These are phyloP conservation scores for Sphaerophoria rueppellii DNA, from an alignment of 2,888 invertebrate genomes.

Conservation along the genomic window DNA sequence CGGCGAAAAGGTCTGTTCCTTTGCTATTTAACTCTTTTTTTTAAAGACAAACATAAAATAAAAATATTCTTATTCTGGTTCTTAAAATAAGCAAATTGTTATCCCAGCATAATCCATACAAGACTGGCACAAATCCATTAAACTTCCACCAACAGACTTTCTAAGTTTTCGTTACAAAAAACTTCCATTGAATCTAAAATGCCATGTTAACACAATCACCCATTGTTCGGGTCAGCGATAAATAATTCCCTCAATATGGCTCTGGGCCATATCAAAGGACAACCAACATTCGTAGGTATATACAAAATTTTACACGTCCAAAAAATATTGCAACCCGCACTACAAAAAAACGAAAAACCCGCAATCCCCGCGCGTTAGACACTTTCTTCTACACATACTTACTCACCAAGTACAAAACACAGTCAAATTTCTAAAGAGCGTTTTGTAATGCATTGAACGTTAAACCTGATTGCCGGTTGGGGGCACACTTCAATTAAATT, in stretches of 20 bases:
- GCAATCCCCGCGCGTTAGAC: neutral
- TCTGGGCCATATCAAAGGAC: constrained; percentile 36
- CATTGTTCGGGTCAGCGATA: constrained; percentile 66
- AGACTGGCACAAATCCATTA: constrained; percentile 45
- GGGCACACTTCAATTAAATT: constrained; percentile 75
- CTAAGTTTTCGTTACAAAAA: constrained; percentile 3
- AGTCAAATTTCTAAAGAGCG: constrained; percentile 33
- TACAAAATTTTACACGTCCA: constrained; percentile 46
- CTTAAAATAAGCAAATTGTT: too few species aligned
- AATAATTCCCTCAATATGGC: constrained; percentile 68
- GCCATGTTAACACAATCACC: constrained; percentile 72
- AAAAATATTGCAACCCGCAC: constrained; percentile 42
- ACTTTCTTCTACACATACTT: constrained; percentile 1
- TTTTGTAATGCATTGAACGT: constrained; percentile 49
- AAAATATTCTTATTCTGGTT: neutral
- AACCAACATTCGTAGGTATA: neutral
- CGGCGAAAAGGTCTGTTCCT: too few species aligned
- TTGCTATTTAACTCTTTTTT: too few species aligned
- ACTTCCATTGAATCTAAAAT: constrained; percentile 64
- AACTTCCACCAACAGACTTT: constrained; percentile 45
- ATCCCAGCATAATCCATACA: neutral
- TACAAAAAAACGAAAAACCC: constrained; percentile 20
- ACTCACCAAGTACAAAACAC: constrained; percentile 8
- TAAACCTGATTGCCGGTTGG: constrained; percentile 61
- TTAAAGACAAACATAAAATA: too few species aligned